Base-by-base conservation (phyloP, 2,113 vertebrate genomes). In the Alaudala cheleensis region DNA sequence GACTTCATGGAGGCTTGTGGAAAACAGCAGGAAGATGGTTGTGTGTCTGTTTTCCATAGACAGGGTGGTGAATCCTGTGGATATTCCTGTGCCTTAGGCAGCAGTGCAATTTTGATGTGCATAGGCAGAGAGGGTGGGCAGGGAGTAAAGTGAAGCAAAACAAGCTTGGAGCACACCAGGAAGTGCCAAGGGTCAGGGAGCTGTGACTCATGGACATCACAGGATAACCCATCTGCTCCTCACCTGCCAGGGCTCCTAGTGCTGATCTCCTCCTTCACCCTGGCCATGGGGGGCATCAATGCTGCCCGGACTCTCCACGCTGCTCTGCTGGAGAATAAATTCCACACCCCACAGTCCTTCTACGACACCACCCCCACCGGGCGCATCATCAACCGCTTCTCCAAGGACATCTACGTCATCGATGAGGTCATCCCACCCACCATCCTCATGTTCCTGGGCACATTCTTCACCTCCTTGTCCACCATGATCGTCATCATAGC, bases 331-430 rank as follows among this genome's bases (percentile, higher is more conserved):
- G 86, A 97, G 96, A 99, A 99, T 98, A 99, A 99, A 93, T 97
- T 99, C 53, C 99, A 95, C 91, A 99, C 98, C 0, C 99, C 99
- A 0, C 99, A 99, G 98, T 98, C 99, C 90, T 99, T 99, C 97
- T 99, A 98, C 29, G 99, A 99, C 94, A 99, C 99, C 50, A 99
- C 99, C 5, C 99, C 99, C 0, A 98, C 98, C 2, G 99, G 99
- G 56, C 98, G 99, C 7, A 96, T 99, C 97, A 98, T 99, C 98
- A 99, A 99, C 97, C 98, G 99, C 93, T 99, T 99, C 94, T 99
- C 99, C 65, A 99, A 99, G 98, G 99, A 99, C 97, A 98, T 99
- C 93, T 98, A 98, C 2, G 54, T 99, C 93, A 99, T 99, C 3
- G 99, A 99, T 6, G 99, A 99, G 90, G 97, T 98, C 12, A 98